A percentile compares a stretch with the other conserved stretches of the same genome.
Conservation (phyloP, 2,113 vertebrate species). For the Esox niger region DNA sequence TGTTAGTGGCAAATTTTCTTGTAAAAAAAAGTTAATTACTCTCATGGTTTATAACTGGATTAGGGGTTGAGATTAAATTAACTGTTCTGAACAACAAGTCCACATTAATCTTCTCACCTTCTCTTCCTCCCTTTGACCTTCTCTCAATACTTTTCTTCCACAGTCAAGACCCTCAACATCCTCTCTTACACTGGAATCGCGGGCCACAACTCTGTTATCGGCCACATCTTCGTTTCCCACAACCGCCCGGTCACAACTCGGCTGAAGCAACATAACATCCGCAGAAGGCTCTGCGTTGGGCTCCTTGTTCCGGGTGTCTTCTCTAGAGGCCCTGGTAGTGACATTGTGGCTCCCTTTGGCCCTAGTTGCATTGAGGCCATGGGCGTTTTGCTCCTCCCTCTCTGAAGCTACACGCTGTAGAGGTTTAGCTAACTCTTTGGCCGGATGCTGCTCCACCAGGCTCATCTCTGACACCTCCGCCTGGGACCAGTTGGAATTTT, state of each 20-base stretch:
- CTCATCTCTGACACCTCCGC: conserved; percentile 7
- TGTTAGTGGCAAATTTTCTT: no score
- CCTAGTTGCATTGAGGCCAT: not conserved
- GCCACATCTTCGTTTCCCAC: conserved; percentile 7
- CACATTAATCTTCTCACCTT: not conserved
- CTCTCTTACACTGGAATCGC: conserved; percentile 36
- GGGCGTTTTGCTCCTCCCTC: not conserved
- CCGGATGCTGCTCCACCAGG: conserved; percentile 18
- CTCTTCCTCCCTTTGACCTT: not conserved
- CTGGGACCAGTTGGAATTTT: conserved; percentile 1
- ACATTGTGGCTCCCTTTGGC: not conserved
- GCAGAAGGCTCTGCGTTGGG: conserved; percentile 10
- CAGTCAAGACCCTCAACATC: not conserved
- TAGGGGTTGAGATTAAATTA: not conserved
- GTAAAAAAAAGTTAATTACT: no score
- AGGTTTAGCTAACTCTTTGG: conserved; percentile 12
- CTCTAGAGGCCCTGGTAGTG: conserved; percentile 21
- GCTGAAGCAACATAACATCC: conserved; percentile 19
- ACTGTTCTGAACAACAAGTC: no score
- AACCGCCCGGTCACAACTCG: not conserved
- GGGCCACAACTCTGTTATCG: conserved; percentile 16
- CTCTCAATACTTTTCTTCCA: not conserved
- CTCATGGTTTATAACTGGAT: not conserved
- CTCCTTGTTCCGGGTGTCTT: conserved; percentile 23
- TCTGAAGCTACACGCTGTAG: not conserved